Evolutionary conservation across 2,888 invertebrate genomes (phyloP).

Genomic region (Phasia obesa): DNA sequence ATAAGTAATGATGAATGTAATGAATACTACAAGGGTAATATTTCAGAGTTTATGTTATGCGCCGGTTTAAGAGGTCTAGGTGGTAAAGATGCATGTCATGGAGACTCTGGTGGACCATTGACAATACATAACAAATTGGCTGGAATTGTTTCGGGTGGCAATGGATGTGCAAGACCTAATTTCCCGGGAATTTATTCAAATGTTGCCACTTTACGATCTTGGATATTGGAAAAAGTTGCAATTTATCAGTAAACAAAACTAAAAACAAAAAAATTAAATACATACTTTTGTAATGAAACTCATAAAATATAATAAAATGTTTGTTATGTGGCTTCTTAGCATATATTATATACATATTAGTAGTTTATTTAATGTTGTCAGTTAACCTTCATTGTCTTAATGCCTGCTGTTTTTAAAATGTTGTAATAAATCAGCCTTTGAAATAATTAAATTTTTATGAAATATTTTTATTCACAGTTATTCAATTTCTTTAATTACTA

Average conservation of each 20-base stretch:
- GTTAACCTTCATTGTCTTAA: too few species aligned
- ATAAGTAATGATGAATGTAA: slow-evolving; percentile 70
- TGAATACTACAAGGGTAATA: slow-evolving; percentile 73
- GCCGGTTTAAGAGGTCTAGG: background rate
- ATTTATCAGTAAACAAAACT: background rate
- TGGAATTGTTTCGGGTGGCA: slow-evolving; percentile 80
- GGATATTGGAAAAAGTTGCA: background rate
- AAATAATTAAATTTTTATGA: too few species aligned
- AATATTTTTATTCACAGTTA: too few species aligned
- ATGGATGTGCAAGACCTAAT: slow-evolving; percentile 74
- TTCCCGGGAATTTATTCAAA: slow-evolving; percentile 79
- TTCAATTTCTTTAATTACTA: too few species aligned
- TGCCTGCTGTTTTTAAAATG: too few species aligned
- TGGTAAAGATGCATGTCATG: background rate
- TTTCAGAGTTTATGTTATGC: slow-evolving; percentile 66
- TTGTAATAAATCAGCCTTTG: too few species aligned
- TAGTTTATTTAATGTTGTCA: too few species aligned
- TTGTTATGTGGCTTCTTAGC: too few species aligned
- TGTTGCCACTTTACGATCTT: slow-evolving; percentile 71
- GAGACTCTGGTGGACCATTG: background rate
- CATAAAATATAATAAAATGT: too few species aligned
- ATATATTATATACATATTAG: too few species aligned
- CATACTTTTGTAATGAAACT: background rate
- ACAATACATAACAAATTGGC: slow-evolving; percentile 70
- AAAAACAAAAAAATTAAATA: too few species aligned